These are phyloP conservation scores for Ceratina calcarata DNA, from an alignment of 1,140 invertebrate species.

Conservation along the genomic window DNA sequence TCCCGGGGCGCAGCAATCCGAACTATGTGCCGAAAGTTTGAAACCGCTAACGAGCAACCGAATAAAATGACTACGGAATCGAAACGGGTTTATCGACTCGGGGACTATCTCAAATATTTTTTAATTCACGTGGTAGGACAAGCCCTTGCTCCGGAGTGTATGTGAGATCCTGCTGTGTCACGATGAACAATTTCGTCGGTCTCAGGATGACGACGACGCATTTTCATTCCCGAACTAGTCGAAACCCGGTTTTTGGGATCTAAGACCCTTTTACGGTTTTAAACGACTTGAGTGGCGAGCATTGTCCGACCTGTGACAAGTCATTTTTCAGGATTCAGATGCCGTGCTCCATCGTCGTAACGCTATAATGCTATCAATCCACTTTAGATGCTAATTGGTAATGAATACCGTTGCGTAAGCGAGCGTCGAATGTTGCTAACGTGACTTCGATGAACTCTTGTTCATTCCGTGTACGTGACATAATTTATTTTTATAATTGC, in stretches of 20 bases:
- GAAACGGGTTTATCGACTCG: too few species aligned
- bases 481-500: too few species aligned
- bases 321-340: conserved; percentile 1
- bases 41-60: too few species aligned
- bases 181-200: not conserved
- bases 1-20: conserved; percentile 43
- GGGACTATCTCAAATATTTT: too few species aligned
- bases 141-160: not conserved
- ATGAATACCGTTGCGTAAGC: too few species aligned
- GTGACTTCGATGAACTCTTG: too few species aligned
- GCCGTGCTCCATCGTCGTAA: not conserved
- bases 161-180: conserved; percentile 31
- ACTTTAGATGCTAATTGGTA: not conserved
- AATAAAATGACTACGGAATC: too few species aligned
- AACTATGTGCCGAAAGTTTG: too few species aligned
- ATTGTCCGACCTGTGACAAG: not conserved
- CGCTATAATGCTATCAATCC: not conserved
- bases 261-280: not conserved
- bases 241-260: not conserved
- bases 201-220: conserved; percentile 1
- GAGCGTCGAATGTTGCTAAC: too few species aligned
- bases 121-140: too few species aligned
- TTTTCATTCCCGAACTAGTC: conserved; percentile 1
- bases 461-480: too few species aligned
- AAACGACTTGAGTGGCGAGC: not conserved